These are phyloP conservation scores for Acropternis orthonyx DNA, from an alignment of 2,797 vertebrate species.

Conservation along the genomic window DNA sequence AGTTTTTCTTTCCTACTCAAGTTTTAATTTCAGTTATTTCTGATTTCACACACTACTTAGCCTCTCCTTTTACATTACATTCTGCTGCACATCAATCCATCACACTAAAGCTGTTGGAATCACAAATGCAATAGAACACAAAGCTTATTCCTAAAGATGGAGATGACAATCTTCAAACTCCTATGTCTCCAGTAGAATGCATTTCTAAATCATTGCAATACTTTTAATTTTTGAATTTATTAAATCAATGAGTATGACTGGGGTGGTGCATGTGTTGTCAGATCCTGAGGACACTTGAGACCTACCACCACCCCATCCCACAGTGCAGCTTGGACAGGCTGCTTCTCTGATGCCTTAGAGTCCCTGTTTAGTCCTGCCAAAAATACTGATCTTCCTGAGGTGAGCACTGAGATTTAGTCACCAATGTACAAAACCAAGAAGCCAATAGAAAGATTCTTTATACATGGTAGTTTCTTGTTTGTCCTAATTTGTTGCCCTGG, in stretches of 20 bases:
- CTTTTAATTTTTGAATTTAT: background rate
- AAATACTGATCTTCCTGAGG: background rate
- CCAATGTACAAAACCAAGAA: background rate
- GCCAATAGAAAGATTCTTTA: background rate
- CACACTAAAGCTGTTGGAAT: background rate
- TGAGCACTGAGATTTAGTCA: background rate
- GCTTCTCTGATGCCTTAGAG: background rate
- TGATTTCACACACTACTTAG: background rate
- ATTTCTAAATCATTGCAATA: background rate
- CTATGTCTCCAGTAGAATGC: background rate
- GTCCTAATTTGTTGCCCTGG: background rate
- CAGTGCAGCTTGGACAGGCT: background rate
- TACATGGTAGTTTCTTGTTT: background rate
- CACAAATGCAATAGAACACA: fast-evolving
- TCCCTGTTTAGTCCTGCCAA: background rate
- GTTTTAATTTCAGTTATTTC: slow-evolving; percentile 26
- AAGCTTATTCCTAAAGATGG: background rate
- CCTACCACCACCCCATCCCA: background rate
- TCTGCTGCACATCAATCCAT: background rate
- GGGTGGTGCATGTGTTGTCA: background rate
- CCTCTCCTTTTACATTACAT: background rate
- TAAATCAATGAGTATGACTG: background rate
- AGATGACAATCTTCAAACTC: background rate
- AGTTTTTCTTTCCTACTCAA: slow-evolving; percentile 29
- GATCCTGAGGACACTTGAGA: background rate